Conservation (phyloP, 2,113 vertebrate genomes). For the Callopanchax toddi region DNA sequence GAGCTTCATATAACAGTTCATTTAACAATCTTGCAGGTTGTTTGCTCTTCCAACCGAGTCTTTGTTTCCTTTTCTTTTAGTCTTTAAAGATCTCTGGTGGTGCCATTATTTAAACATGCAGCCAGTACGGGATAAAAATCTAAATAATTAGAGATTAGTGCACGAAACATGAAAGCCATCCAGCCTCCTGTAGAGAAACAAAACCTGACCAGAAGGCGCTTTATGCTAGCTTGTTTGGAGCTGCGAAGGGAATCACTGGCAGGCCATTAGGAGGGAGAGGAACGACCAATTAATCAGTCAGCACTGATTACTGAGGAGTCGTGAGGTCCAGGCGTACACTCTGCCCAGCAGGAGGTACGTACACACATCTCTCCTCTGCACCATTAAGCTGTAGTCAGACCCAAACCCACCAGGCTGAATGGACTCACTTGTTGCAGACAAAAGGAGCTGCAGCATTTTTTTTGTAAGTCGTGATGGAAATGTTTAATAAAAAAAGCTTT, state of each 20-base stretch:
- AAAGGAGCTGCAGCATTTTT: not conserved
- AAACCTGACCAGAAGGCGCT: not conserved
- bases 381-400: not conserved
- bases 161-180: slow-evolving; percentile 1
- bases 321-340: not conserved
- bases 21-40: slow-evolving; percentile 32
- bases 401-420: not conserved
- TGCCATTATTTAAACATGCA: slow-evolving; percentile 3
- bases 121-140: not conserved
- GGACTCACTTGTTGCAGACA: not conserved
- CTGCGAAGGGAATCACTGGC: slow-evolving; percentile 9
- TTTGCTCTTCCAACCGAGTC: slow-evolving; percentile 15
- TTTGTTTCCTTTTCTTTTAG: slow-evolving; percentile 7
- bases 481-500: too few relatives aligned
- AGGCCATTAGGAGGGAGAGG: slow-evolving; percentile 2
- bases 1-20: slow-evolving; percentile 7
- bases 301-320: slow-evolving; percentile 13
- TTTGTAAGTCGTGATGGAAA: too few relatives aligned
- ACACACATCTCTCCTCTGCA: not conserved
- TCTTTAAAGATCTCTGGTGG: not conserved
- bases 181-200: not conserved
- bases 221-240: not conserved
- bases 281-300: slow-evolving; percentile 19
- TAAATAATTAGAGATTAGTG: slow-evolving; percentile 9
- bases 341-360: not conserved